Conservation (phyloP, 2,797 vertebrate species). For the Sebastes ruberrimus region DNA sequence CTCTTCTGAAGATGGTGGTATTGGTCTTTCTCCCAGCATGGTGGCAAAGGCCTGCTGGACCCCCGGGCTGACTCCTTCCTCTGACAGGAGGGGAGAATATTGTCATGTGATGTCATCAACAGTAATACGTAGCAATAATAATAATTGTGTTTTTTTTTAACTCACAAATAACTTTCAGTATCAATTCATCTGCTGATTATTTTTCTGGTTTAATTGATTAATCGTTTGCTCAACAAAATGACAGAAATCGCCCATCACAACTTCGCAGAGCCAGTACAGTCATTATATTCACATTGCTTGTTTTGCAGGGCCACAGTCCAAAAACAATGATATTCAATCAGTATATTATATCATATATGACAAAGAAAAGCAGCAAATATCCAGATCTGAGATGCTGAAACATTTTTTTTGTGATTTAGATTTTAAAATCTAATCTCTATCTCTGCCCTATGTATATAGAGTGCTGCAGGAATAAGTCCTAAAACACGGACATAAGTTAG, state of each 20-base stretch:
- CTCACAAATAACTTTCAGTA: no score
- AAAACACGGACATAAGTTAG: no score
- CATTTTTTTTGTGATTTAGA: no score
- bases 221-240: neutral
- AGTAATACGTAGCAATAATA: neutral
- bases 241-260: neutral
- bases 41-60: conserved; percentile 95
- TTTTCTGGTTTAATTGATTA: no score
- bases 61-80: conserved; percentile 92
- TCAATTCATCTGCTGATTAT: no score
- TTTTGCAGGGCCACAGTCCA: neutral
- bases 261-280: neutral
- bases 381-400: no score
- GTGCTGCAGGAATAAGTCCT: no score
- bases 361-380: neutral
- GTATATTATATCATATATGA: neutral
- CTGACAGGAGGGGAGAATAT: conserved; percentile 13
- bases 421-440: no score
- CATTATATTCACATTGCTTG: neutral
- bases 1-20: conserved; percentile 58
- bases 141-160: neutral
- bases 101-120: neutral
- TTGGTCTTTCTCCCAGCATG: conserved; percentile 88
- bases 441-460: no score
- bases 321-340: neutral